These are phyloP conservation scores for Caenorhabditis zanzibari DNA, from an alignment of 2,888 invertebrate species.

Conservation along the genomic window DNA sequence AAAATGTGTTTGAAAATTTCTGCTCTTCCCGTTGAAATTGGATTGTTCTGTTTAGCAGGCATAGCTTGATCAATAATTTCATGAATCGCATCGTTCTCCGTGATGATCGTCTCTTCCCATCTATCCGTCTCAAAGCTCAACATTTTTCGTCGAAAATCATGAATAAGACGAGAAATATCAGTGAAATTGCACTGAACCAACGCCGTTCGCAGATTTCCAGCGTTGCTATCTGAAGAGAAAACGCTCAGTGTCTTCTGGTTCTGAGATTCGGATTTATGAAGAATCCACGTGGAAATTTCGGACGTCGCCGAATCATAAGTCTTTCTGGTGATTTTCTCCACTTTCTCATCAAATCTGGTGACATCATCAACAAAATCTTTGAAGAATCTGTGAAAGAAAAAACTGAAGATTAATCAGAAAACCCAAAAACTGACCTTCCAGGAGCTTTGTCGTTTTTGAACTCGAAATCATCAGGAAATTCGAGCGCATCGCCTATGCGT, in stretches of 20 bases:
- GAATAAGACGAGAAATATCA: constrained; percentile 46
- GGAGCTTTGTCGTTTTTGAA: neutral
- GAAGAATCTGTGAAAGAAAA: constrained; percentile 30
- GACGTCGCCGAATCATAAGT: constrained; percentile 39
- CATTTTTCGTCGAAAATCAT: constrained; percentile 36
- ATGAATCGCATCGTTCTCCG: constrained; percentile 48
- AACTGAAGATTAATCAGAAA: too few relatives aligned
- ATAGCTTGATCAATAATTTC: constrained; percentile 44
- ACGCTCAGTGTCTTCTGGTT: constrained; percentile 14
- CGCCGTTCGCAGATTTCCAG: constrained; percentile 46
- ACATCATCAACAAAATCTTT: constrained; percentile 55
- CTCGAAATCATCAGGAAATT: constrained; percentile 37
- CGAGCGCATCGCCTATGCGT: constrained; percentile 6
- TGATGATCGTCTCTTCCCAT: constrained; percentile 29
- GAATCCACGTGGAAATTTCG: constrained; percentile 30
- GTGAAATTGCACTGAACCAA: constrained; percentile 70
- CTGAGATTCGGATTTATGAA: neutral
- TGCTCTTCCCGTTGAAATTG: constrained; percentile 7
- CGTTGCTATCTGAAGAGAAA: constrained; percentile 14
- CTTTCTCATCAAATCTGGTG: constrained; percentile 48
- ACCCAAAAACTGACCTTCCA: constrained; percentile 15
- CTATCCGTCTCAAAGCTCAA: neutral
- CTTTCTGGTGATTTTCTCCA: constrained; percentile 10
- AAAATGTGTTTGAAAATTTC: constrained; percentile 28
- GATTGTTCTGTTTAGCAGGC: constrained; percentile 25